Evolutionary conservation across 2,113 vertebrate species (phyloP), one percentile per base, ranked within the genome.

Genomic region (Myotis davidii): DNA sequence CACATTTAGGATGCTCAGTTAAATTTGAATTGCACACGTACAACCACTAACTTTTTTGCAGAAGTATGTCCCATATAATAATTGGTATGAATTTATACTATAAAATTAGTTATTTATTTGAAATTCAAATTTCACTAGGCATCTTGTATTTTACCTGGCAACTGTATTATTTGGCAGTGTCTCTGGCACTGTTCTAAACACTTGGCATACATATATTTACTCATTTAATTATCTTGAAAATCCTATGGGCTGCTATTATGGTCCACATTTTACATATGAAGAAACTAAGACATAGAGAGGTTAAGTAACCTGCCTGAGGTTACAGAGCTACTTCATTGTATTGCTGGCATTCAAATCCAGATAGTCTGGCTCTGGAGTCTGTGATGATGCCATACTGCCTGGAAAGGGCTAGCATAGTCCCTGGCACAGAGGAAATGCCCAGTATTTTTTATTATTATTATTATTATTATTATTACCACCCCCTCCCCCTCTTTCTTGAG

Each of bases 21-120:
- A 94, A 48, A 77, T 95, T 37, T 87, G 64, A 88, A 88, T 65
- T 83, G n/a, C 74, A 95, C 52, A 25, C 73, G 48, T 54, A 76
- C 9, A 91, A 37, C 6, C 5, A 54, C 56, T 18, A 6, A 16
- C 9, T 94, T 73, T 85, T 45, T 54, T 42, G 5, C n/a, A 27
- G 37, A 54, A 78, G 10, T 92, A n/a, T 95, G 79, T 50, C n/a
- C 39, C 29, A n/a, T 87, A 81, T 34, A 94, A 42, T 61, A 90
- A 54, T 95, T 84, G 81, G 8, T 81, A 39, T 3, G 11, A 50
- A 73, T 23, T 83, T 92, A 67, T 27, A 77, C 25, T 94, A 17
- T 78, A n/a, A 90, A 81, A 70, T 48, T 42, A 25, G n/a, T 65
- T 29, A 4, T 79, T 79, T 92, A 82, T 76, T 12, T 61, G 82